Percentiles rank a stretch among this genome's conserved stretches.
These are phyloP conservation scores for Berghia stephanieae DNA, from an alignment of 1,140 invertebrate species.

Conservation along the genomic window DNA sequence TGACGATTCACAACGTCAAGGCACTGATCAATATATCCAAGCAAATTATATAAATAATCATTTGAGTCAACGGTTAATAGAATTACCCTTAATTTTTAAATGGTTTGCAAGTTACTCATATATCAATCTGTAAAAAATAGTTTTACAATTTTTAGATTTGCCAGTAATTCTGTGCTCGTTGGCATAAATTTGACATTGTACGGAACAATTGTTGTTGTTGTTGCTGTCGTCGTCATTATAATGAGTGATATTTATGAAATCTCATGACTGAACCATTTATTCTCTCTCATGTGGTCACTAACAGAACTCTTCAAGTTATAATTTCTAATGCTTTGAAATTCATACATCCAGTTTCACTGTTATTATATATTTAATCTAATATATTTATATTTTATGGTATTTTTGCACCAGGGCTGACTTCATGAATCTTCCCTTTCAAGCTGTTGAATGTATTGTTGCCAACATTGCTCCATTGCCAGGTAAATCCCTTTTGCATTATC, in stretches of 20 bases:
- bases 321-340: neutral
- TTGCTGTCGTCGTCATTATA: neutral
- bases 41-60: no score
- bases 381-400: neutral
- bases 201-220: no score
- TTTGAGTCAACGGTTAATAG: no score
- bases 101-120: no score
- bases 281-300: neutral
- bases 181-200: no score
- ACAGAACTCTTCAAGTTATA: neutral
- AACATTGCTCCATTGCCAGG: constrained; percentile 85
- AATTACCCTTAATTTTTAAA: no score
- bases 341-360: no score
- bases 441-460: constrained; percentile 90
- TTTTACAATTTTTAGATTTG: no score
- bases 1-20: no score
- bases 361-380: constrained; percentile 1
- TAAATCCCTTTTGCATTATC: constrained; percentile 60
- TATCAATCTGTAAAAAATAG: no score
- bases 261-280: neutral
- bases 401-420: constrained; percentile 79
- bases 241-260: neutral
- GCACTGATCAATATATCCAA: no score
- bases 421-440: constrained; percentile 93
- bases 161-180: no score